A percentile compares a stretch with the other conserved stretches of the same genome.
These are phyloP conservation scores for Steatocranus sp. DNA, from an alignment of 2,797 vertebrate genomes.

Conservation along the genomic window DNA sequence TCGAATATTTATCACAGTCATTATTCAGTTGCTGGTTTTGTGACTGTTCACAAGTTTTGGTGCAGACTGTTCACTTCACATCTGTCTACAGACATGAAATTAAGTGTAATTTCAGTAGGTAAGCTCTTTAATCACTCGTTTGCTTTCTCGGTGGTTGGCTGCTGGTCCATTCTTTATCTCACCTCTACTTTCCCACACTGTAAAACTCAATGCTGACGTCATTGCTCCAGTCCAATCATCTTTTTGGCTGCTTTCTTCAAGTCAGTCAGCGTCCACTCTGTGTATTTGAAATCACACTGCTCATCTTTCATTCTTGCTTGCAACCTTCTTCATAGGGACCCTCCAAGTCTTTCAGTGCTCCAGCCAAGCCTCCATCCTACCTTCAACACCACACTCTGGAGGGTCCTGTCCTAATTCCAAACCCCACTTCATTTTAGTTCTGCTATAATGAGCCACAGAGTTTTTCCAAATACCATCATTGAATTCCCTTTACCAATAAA, in stretches of 20 bases:
- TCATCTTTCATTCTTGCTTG: accelerated
- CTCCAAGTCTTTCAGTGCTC: not conserved
- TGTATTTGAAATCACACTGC: accelerated
- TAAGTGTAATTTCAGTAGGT: accelerated
- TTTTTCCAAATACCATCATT: not conserved
- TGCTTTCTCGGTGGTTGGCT: not conserved
- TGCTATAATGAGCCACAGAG: accelerated
- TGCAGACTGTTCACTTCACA: not conserved
- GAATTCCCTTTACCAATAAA: not conserved
- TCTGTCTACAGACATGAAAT: accelerated
- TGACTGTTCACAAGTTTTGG: not conserved
- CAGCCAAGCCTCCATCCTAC: accelerated
- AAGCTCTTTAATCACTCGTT: accelerated
- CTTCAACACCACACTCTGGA: accelerated
- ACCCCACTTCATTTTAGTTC: accelerated
- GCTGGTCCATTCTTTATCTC: not conserved
- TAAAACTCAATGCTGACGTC: accelerated
- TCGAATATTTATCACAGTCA: not conserved
- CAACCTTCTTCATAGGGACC: accelerated
- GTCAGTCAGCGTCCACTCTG: not conserved
- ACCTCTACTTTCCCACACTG: accelerated
- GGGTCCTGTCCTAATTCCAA: not conserved
- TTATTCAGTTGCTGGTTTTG: accelerated
- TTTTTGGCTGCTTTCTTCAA: not conserved
- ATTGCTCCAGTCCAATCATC: not conserved